Evolutionary conservation across 2,888 invertebrate genomes (phyloP).

Genomic region (Frankliniella intonsa): DNA sequence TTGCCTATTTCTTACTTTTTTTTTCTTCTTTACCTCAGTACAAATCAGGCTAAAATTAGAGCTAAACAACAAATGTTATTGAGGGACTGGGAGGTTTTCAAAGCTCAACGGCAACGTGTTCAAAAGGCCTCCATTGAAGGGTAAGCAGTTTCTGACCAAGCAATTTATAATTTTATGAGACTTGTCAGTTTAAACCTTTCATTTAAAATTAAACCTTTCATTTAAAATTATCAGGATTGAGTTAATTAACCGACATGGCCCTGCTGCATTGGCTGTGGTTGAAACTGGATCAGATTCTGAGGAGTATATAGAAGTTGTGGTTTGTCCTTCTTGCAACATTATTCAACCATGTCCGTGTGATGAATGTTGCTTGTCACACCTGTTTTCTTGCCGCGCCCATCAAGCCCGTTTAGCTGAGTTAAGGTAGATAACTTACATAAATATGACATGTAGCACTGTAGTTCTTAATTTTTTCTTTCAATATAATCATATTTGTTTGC

Average conservation of each 20-base stretch:
- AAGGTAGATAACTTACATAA: background rate
- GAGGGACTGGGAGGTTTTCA: conserved; percentile 51
- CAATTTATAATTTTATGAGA: no score
- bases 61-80: conserved; percentile 49
- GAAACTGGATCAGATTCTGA: conserved; percentile 31
- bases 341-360: conserved; percentile 39
- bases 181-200: background rate
- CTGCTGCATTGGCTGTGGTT: background rate
- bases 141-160: background rate
- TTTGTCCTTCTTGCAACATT: background rate
- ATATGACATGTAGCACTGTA: background rate
- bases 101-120: conserved; percentile 40
- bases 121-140: conserved; percentile 5
- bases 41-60: conserved; percentile 48
- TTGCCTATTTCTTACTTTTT: background rate
- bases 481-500: background rate
- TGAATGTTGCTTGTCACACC: conserved; percentile 39
- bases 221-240: conserved; percentile 14
- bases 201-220: background rate
- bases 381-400: conserved; percentile 37
- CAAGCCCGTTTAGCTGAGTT: background rate
- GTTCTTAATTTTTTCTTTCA: background rate
- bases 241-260: background rate
- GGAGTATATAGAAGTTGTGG: background rate
- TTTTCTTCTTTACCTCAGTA: conserved; percentile 39